Percentiles rank a stretch among this genome's conserved stretches.
Conservation (phyloP, 1,140 invertebrate genomes). For the Nilaparvata lugens region DNA sequence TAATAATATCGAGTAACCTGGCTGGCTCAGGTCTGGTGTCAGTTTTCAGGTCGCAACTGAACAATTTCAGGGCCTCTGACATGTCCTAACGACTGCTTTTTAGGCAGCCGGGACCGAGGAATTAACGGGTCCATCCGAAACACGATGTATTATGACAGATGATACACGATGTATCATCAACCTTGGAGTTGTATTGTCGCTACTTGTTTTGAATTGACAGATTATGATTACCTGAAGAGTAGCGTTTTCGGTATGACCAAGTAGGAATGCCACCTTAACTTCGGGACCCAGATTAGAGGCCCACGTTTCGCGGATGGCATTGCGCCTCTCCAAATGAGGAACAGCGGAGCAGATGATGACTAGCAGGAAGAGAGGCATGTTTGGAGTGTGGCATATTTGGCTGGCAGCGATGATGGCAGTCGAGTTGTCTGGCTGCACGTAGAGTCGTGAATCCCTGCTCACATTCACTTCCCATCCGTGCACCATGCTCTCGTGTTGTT, state of each 20-base stretch:
- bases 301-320: conserved; percentile 74
- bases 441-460: conserved; percentile 56
- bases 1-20: too few relatives aligned
- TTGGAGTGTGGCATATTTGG: conserved; percentile 43
- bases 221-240: conserved; percentile 45
- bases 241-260: conserved; percentile 45
- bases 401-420: conserved; percentile 53
- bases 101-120: too few relatives aligned
- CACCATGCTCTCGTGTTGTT: conserved; percentile 7
- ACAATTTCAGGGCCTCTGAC: too few relatives aligned
- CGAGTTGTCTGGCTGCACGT: conserved; percentile 57
- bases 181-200: too few relatives aligned
- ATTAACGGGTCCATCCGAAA: too few relatives aligned
- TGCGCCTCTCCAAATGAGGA: conserved; percentile 50
- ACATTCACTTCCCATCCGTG: conserved; percentile 60
- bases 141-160: too few relatives aligned
- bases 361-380: conserved; percentile 45
- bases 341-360: conserved; percentile 66
- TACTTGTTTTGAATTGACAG: too few relatives aligned
- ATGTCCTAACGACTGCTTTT: too few relatives aligned
- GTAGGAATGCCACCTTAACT: conserved; percentile 43
- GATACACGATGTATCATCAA: too few relatives aligned
- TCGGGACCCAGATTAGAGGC: conserved; percentile 32
- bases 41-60: too few relatives aligned
- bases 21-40: too few relatives aligned